A percentile compares a stretch with the other conserved stretches of the same genome.
phyloP scores from a whole-genome alignment of 2,888 invertebrate species.

The Phasia obesa region DNA sequence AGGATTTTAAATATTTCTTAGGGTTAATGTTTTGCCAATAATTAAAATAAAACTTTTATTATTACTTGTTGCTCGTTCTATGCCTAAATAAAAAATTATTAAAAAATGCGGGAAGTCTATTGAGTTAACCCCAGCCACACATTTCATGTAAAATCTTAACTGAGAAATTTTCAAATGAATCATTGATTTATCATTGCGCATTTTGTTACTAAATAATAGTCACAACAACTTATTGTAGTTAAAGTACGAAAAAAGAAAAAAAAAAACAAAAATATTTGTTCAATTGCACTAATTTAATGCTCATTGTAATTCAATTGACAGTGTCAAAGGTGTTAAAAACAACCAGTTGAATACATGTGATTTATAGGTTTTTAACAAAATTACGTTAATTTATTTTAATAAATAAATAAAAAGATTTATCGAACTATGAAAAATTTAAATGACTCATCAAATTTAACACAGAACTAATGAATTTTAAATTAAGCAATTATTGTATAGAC shows the following conservation, averaged over 20 bases:
- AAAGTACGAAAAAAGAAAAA: neutral
- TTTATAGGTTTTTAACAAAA: constrained; percentile 41
- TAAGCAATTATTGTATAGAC: neutral
- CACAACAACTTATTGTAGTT: neutral
- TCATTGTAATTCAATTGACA: constrained; percentile 52
- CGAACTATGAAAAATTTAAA: too few species aligned
- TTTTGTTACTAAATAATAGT: neutral
- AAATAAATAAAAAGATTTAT: neutral
- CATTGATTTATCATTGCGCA: neutral
- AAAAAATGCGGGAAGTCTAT: neutral
- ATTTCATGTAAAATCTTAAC: neutral
- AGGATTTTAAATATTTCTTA: too few species aligned
- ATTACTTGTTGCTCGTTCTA: too few species aligned
- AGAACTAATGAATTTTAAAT: neutral
- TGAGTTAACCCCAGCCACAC: constrained; percentile 1
- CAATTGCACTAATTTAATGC: constrained; percentile 18
- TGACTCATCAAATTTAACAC: neutral
- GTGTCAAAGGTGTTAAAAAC: constrained; percentile 58
- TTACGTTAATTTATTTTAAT: constrained; percentile 33
- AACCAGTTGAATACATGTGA: constrained; percentile 27
- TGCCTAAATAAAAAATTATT: too few species aligned
- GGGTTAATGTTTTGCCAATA: too few species aligned
- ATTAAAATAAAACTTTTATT: too few species aligned
- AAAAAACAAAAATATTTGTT: neutral
- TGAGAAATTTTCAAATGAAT: neutral